Conservation (phyloP, 2,113 vertebrate genomes). For the human (Homo sapiens) region DNA sequence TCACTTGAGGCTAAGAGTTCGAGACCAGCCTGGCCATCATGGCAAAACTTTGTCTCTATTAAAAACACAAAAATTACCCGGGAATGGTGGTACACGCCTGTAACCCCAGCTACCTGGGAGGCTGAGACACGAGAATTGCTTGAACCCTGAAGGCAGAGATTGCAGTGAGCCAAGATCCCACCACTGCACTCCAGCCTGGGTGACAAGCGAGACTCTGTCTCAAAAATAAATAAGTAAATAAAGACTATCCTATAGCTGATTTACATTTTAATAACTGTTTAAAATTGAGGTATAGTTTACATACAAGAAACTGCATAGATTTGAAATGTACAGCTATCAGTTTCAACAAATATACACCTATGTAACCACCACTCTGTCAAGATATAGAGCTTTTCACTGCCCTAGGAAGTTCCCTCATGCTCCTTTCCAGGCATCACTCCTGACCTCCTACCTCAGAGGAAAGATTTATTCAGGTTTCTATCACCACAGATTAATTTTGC, state of each 20-base stretch:
- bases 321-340: constrained; percentile 12
- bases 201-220: neutral
- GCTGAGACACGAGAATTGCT: neutral
- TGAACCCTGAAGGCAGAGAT: neutral
- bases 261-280: constrained; percentile 7
- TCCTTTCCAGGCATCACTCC: neutral
- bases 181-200: neutral
- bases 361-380: neutral
- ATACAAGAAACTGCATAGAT: neutral
- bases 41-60: neutral
- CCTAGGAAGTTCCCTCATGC: neutral
- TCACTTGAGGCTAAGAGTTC: neutral
- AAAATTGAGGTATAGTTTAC: constrained; percentile 11
- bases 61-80: neutral
- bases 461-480: neutral
- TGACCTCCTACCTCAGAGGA: neutral
- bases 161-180: neutral
- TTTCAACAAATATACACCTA: neutral
- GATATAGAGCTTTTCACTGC: neutral
- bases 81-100: neutral
- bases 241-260: neutral
- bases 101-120: neutral
- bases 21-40: neutral
- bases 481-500: neutral
- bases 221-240: neutral